Percentiles rank a stretch among this genome's conserved stretches.
phyloP scores from a whole-genome alignment of 2,888 invertebrate genomes.

The Priocnemis perturbator region DNA sequence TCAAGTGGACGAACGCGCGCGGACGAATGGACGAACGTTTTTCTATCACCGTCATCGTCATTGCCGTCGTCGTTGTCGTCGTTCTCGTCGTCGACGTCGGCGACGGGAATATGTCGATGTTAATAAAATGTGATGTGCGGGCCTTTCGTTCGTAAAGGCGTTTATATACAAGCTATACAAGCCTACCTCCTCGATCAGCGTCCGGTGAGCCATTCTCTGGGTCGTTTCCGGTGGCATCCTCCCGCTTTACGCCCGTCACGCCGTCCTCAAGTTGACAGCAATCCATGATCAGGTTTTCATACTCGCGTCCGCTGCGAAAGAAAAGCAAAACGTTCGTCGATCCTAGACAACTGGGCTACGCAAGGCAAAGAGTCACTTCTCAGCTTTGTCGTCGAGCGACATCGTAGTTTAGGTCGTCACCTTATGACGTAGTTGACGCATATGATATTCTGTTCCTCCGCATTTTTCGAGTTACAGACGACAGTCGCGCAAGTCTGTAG shows the following conservation, averaged over 20 bases:
- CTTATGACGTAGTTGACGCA: conserved; percentile 98
- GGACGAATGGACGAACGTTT: too few relatives aligned
- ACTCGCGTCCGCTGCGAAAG: conserved; percentile 87
- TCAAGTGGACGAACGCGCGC: too few relatives aligned
- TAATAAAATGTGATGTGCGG: too few relatives aligned
- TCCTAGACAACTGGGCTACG: not conserved
- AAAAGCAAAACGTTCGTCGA: conserved; percentile 15
- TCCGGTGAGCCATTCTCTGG: conserved; percentile 93
- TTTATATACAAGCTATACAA: too few relatives aligned
- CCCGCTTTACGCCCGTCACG: conserved; percentile 87
- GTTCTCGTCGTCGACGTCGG: too few relatives aligned
- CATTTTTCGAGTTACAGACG: conserved; percentile 95
- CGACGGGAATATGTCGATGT: too few relatives aligned
- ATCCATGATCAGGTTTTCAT: conserved; percentile 94
- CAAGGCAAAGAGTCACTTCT: too few relatives aligned
- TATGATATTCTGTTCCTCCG: conserved; percentile 97
- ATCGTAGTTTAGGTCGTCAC: conserved; percentile 77
- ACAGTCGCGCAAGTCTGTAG: conserved; percentile 97
- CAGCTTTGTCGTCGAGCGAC: too few relatives aligned
- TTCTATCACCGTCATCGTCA: too few relatives aligned
- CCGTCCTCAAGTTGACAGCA: conserved; percentile 94
- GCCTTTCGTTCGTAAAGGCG: too few relatives aligned
- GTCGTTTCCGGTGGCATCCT: conserved; percentile 86
- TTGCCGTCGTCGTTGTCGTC: too few relatives aligned
- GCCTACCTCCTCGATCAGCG: conserved; percentile 83